phyloP scores from a whole-genome alignment of 2,888 invertebrate species.

The Neoascia interrupta region DNA sequence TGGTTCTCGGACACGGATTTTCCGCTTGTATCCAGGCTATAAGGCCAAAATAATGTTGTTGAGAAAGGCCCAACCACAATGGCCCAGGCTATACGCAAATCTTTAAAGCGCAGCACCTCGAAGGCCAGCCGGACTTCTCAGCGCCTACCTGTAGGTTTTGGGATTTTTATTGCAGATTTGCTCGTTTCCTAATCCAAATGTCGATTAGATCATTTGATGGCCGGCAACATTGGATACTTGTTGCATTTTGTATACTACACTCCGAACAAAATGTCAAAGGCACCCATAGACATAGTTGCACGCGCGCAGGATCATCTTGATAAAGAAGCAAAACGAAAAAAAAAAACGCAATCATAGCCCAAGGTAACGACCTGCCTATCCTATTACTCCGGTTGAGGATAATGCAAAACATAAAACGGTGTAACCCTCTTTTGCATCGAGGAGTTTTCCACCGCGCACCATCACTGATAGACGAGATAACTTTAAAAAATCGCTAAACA shows the following conservation, averaged over 20 bases:
- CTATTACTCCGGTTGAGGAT: too few relatives aligned
- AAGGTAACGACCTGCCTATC: too few relatives aligned
- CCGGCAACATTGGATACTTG: constrained; percentile 12
- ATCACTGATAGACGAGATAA: too few relatives aligned
- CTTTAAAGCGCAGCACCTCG: too few relatives aligned
- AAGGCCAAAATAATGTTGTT: constrained; percentile 10
- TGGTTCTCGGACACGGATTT: constrained; percentile 1
- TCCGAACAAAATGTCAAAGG: too few relatives aligned
- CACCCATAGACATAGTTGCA: not conserved
- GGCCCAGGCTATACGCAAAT: too few relatives aligned
- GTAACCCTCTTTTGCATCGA: too few relatives aligned
- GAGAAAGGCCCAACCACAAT: constrained; percentile 25
- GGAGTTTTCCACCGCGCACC: too few relatives aligned
- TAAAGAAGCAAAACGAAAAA: not conserved
- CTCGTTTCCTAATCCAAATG: not conserved
- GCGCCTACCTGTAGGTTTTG: constrained; percentile 25
- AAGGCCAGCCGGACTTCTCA: constrained; percentile 17
- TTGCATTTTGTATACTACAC: too few relatives aligned
- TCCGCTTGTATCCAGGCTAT: not conserved
- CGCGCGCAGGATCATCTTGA: not conserved
- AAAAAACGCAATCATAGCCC: too few relatives aligned
- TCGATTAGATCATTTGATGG: constrained; percentile 47
- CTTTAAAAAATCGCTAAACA: constrained; percentile 44
- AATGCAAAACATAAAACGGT: too few relatives aligned
- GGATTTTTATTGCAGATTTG: too few relatives aligned